Evolutionary conservation across 2,888 invertebrate species (phyloP).

Genomic region (Amiota communis): DNA sequence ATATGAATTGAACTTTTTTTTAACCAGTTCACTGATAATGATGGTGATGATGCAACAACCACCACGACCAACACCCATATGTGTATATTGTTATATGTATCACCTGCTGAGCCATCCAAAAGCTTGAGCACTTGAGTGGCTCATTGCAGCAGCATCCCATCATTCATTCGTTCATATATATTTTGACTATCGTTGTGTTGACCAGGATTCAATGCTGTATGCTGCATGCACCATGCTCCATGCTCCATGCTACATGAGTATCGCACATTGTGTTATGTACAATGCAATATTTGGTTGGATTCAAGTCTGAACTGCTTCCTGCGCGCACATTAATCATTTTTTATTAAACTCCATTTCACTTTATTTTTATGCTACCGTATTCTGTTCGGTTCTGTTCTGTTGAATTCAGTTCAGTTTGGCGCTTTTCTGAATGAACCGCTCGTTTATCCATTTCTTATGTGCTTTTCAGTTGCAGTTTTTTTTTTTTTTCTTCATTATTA

Average conservation of each 20-base stretch:
- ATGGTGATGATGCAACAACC: no score
- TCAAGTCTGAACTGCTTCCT: constrained; percentile 20
- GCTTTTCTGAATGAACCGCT: background rate
- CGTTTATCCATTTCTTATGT: background rate
- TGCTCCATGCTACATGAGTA: background rate
- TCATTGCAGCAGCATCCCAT: background rate
- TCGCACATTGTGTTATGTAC: background rate
- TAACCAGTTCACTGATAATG: no score
- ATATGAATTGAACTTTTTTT: no score
- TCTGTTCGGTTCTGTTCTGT: no score
- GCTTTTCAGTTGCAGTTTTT: background rate
- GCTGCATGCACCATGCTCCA: no score
- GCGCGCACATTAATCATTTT: constrained; percentile 39
- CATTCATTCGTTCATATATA: background rate
- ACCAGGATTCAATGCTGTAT: no score
- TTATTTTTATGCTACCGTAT: background rate
- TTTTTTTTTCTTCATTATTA: background rate
- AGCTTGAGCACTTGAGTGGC: constrained; percentile 23
- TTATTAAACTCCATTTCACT: constrained; percentile 37
- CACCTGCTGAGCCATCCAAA: background rate
- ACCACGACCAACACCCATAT: background rate
- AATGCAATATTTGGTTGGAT: background rate
- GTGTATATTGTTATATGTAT: background rate
- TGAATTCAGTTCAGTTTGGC: no score
- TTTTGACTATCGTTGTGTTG: background rate